A percentile compares a stretch with the other conserved stretches of the same genome.
Conservation (phyloP, 2,797 vertebrate genomes). For the Scolopax rusticola region DNA sequence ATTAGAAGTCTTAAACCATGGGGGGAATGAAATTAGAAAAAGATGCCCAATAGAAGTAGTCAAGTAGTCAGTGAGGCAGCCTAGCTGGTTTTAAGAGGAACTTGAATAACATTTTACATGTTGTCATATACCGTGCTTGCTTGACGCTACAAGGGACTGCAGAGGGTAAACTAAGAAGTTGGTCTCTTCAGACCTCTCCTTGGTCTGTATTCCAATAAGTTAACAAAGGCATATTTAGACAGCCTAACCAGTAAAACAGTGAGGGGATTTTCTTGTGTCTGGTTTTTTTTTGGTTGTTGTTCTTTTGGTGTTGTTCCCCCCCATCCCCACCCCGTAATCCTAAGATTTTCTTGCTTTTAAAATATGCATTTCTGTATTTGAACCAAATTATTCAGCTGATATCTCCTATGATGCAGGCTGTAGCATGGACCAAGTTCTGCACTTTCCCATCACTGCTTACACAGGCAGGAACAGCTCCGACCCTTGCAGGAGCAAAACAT, state of each 20-base stretch:
- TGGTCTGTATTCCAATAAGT: background rate
- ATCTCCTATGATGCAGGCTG: background rate
- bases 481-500: background rate
- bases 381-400: background rate
- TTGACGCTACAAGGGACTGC: background rate
- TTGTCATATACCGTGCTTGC: background rate
- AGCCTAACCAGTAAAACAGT: background rate
- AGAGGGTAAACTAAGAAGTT: background rate
- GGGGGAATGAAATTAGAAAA: background rate
- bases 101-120: background rate
- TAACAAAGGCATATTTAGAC: background rate
- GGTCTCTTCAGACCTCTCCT: background rate
- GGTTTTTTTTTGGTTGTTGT: background rate
- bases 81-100: background rate
- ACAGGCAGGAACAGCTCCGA: background rate
- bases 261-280: background rate
- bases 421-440: background rate
- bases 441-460: background rate
- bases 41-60: background rate
- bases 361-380: background rate
- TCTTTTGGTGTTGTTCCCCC: background rate
- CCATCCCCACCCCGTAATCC: no score
- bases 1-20: background rate
- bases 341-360: background rate
- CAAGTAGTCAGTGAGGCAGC: background rate